Evolutionary conservation across 2,888 invertebrate species (phyloP), one percentile per base, ranked within the genome.

Genomic region (Herminia tarsipennalis): DNA sequence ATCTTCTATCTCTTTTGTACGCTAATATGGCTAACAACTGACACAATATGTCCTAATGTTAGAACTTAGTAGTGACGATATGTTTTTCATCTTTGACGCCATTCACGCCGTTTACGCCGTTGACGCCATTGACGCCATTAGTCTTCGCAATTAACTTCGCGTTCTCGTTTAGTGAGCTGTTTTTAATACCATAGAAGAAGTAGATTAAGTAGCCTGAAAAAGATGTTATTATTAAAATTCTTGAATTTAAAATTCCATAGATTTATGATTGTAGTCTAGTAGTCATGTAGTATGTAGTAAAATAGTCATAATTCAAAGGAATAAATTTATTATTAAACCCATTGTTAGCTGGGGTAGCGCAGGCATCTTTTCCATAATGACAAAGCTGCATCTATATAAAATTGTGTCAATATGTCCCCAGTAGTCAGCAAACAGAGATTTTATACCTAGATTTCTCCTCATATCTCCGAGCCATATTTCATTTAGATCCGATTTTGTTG

Each of bases 161-260:
- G 0, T 46, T 42, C 39, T 67, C 69, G n/a, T 93, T 92, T 66
- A 96, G 94, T 0, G 92, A 87, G 43, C 98, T 98, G 76, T 98
- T 92, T 25, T 92, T 87, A 43, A 98, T 93, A 29, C 98, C 98
- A 76, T 98, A 98, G 53, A 91, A 80, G 81, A 98, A 96, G 83
- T 98, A 98, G 70, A 98, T 97, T 1, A 94, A 67, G 73, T 97
- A 95, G 36, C 97, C 97, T 96, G 84, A 4, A 59, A 53, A 17
- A 17, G 2, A 14, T 10, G 8, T n/a, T n/a, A n/a, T n/a, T n/a
- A 27, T 1, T 0, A 28, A 28, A 14, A n/a, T 13, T 4, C 3
- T 1, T 28, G 13, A 1, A 3, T 8, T 2, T 2, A 5, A 14
- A 14, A 3, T 3, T 8, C n/a, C 1, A 13, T 8, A 1, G 5